A percentile compares a stretch with the other conserved stretches of the same genome.
phyloP scores from a whole-genome alignment of 1,140 invertebrate genomes.

The Apolygus lucorum region DNA sequence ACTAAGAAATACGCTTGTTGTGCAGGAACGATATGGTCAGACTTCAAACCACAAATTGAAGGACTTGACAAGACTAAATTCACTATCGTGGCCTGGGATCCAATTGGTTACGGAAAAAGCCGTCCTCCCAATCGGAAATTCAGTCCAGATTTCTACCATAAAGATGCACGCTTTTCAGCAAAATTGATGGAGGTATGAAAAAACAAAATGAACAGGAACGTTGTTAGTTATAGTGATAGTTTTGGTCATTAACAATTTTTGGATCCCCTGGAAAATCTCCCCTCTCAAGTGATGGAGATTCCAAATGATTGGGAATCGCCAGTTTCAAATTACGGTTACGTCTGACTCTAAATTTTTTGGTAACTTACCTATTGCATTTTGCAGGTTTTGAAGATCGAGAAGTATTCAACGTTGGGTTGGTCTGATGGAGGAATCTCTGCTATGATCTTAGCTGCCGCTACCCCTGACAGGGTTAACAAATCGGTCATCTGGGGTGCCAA shows the following conservation, averaged over 20 bases:
- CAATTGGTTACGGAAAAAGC: constrained; percentile 78
- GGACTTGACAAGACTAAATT: constrained; percentile 57
- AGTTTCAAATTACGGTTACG: too few relatives aligned
- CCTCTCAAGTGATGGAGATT: too few relatives aligned
- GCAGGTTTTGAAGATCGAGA: constrained; percentile 50
- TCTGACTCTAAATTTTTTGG: too few relatives aligned
- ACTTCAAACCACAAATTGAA: constrained; percentile 71
- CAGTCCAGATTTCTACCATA: constrained; percentile 56
- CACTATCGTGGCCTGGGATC: constrained; percentile 76
- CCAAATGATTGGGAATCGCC: too few relatives aligned
- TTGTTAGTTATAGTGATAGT: too few relatives aligned
- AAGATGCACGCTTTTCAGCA: constrained; percentile 52
- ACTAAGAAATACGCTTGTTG: too few relatives aligned
- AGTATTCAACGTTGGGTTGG: constrained; percentile 77
- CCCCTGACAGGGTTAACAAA: constrained; percentile 57
- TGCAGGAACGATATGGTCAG: constrained; percentile 60
- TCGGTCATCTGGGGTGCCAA: constrained; percentile 71
- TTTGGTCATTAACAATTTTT: too few relatives aligned
- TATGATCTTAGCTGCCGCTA: constrained; percentile 61
- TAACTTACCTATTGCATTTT: constrained; percentile 29
- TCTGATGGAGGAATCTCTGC: constrained; percentile 78
- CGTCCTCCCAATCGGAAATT: constrained; percentile 66
- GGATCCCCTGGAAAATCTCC: too few relatives aligned
- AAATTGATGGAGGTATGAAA: constrained; percentile 62
- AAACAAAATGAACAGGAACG: too few relatives aligned